A percentile compares a stretch with the other conserved stretches of the same genome.
phyloP scores from a whole-genome alignment of 1,140 invertebrate species.

The Pomacea maculata region DNA sequence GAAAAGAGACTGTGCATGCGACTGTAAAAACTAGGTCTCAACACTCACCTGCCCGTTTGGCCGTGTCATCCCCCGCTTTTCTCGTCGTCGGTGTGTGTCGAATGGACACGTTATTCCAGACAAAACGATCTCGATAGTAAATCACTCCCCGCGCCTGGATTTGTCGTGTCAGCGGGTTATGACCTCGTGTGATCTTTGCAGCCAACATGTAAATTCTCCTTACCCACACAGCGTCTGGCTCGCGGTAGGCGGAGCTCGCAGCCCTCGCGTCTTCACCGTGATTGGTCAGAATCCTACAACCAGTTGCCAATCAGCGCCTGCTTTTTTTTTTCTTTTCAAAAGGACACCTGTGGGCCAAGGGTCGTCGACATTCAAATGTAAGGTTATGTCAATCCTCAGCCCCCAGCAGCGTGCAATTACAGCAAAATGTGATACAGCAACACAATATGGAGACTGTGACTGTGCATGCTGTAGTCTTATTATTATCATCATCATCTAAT shows the following conservation, averaged over 20 bases:
- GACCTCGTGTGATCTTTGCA: conserved; percentile 24
- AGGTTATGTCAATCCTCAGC: no score
- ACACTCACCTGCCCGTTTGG: conserved; percentile 8
- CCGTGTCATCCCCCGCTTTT: not conserved
- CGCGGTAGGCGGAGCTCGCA: conserved; percentile 9
- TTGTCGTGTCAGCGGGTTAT: conserved; percentile 22
- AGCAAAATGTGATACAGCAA: no score
- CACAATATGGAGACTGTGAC: no score
- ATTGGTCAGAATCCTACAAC: no score
- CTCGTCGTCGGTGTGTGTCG: not conserved
- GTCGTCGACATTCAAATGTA: no score
- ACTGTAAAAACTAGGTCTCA: not conserved
- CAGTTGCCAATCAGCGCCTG: no score
- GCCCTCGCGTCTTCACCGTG: no score
- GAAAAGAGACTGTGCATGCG: not conserved
- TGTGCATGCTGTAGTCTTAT: no score
- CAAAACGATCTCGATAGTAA: conserved; percentile 1
- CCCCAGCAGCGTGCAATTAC: no score
- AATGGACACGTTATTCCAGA: conserved; percentile 7
- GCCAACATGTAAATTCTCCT: conserved; percentile 22
- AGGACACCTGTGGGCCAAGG: no score
- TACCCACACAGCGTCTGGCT: conserved; percentile 3
- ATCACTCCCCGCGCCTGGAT: conserved; percentile 16
- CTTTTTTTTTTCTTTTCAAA: no score
- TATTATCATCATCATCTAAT: no score